phyloP scores from a whole-genome alignment of 2,797 vertebrate species.

The Podargus strigoides region DNA sequence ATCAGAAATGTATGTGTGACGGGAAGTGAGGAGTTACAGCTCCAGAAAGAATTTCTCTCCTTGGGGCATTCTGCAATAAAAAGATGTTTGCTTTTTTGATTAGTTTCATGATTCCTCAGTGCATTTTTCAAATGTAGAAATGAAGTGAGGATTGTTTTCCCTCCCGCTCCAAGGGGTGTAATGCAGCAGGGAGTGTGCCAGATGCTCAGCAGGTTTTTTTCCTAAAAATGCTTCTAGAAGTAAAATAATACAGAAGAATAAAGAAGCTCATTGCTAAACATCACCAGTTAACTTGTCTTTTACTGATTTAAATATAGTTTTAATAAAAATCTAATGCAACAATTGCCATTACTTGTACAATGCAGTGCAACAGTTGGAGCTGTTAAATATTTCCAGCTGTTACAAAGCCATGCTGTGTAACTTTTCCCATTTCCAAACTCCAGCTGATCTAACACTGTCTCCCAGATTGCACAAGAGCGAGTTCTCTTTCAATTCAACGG shows the following conservation, averaged over 20 bases:
- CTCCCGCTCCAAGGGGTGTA: not conserved
- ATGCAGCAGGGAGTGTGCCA: not conserved
- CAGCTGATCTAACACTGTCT: not conserved
- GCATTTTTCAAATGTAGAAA: not conserved
- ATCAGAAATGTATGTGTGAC: not conserved
- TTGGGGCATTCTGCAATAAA: not conserved
- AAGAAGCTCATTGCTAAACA: not conserved
- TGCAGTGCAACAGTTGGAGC: not conserved
- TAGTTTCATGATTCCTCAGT: not conserved
- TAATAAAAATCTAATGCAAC: not conserved
- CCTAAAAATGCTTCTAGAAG: not conserved
- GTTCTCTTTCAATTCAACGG: not conserved
- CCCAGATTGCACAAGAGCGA: not conserved
- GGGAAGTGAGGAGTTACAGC: not conserved
- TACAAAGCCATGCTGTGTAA: slow-evolving; percentile 49
- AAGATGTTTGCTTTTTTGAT: not conserved
- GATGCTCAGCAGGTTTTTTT: not conserved
- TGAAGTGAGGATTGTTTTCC: not conserved
- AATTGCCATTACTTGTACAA: not conserved
- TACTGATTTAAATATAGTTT: not conserved
- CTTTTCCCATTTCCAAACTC: not conserved
- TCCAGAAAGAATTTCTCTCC: not conserved
- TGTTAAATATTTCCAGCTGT: not conserved
- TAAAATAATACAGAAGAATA: not conserved
- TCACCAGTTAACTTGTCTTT: not conserved